phyloP scores from a whole-genome alignment of 2,888 invertebrate genomes.

The Cartodere bifasciata region DNA sequence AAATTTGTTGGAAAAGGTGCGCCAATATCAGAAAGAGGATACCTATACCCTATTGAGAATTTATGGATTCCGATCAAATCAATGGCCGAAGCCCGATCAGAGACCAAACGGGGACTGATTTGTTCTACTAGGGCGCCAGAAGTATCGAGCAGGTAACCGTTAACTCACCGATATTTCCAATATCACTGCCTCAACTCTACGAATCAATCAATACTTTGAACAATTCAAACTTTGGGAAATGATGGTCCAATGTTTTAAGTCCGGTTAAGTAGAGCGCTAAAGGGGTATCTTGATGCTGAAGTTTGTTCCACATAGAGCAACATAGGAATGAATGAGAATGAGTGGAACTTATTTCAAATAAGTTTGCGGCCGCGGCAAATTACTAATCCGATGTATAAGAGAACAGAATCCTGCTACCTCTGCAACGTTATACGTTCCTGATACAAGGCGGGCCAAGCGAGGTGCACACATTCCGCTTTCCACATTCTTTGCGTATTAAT shows the following conservation, averaged over 20 bases:
- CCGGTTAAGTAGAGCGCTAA: too few species aligned
- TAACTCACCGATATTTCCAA: constrained; percentile 22
- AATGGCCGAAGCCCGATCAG: constrained; percentile 20
- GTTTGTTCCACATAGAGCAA: too few species aligned
- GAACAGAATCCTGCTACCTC: too few species aligned
- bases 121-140: constrained; percentile 19
- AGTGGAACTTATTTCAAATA: constrained; percentile 1
- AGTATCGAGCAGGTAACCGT: constrained; percentile 19
- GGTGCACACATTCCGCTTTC: constrained; percentile 28
- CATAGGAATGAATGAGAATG: too few species aligned
- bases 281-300: too few species aligned
- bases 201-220: too few species aligned
- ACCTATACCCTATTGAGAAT: constrained; percentile 4
- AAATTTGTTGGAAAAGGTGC: too few species aligned
- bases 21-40: too few species aligned
- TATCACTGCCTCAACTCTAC: constrained; percentile 11
- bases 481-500: constrained; percentile 25
- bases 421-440: constrained; percentile 20
- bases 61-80: constrained; percentile 14
- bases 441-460: constrained; percentile 27
- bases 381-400: too few species aligned
- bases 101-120: constrained; percentile 21
- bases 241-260: too few species aligned
- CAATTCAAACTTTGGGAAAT: too few species aligned
- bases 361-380: too few species aligned